Evolutionary conservation across 92 coral and sea anemone genomes (phyloP), one percentile per base, ranked within the genome.

Genomic region (Phenganax marumi): DNA sequence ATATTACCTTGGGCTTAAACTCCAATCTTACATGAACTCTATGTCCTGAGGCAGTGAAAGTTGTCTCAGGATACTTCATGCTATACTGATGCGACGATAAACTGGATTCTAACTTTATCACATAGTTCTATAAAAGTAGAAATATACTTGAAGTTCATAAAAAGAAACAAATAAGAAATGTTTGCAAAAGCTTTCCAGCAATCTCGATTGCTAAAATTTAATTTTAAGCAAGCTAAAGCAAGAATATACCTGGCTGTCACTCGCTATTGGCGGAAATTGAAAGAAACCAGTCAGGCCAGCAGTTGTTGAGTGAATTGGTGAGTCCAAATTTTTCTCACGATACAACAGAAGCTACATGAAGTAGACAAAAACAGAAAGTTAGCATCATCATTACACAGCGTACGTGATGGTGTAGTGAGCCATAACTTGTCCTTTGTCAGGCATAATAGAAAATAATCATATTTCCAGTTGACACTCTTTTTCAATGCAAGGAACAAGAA

Each of bases 191-290:
- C 43, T 33, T 33, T 33, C 43, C 43, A 33, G 5, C 3, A 14
- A 19, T 56, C 7, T 14, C 17, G 7, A 14, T 14, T 56, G 17
- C 7, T 14, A 14, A 14, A 56, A 19, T 14, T 56, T 14, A 14
- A 14, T 19, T 56, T 14, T 19, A 14, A 56, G n/a, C 17, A 14
- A 19, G 63, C 16, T 13, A 14, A 68, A 39, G 52, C 54, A 14
- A 48, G 23, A 8, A 84, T 85, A 72, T 25, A 94, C 94, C 91
- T 90, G 89, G 11, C 89, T 92, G 63, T 94, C 98, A 75, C 89
- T 94, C 56, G 97, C 95, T 9, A 94, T 91, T 5, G 97, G 87
- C 7, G 97, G 98, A 68, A 94, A 94, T 89, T 94, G 98, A 86
- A 94, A 94, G 62, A 92, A 94, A 56, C 98, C 89, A 25, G 98